A percentile compares a stretch with the other conserved stretches of the same genome.
These are phyloP conservation scores for Yasuhikotakia modesta DNA, from an alignment of 2,797 vertebrate genomes.

Conservation along the genomic window DNA sequence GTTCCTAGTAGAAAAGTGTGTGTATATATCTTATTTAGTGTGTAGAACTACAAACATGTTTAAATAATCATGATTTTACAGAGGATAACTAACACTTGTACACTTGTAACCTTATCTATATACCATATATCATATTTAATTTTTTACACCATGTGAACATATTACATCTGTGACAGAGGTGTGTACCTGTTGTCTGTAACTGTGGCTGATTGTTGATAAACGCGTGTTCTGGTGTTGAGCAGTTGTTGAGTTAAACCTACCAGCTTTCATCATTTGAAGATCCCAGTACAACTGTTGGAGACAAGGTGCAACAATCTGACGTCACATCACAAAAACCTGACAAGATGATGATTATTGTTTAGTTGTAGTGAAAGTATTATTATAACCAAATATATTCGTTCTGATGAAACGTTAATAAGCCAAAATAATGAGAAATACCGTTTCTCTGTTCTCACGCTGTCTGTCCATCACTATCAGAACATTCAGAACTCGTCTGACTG, in stretches of 20 bases:
- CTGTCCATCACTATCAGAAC: slow-evolving; percentile 74
- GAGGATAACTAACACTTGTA: too few relatives aligned
- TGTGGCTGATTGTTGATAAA: too few relatives aligned
- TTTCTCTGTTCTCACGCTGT: slow-evolving; percentile 67
- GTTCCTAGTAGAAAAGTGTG: slow-evolving; percentile 31
- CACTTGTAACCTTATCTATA: too few relatives aligned
- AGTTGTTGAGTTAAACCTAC: background rate
- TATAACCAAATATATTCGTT: too few relatives aligned
- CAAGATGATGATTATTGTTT: too few relatives aligned
- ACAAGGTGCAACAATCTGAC: background rate
- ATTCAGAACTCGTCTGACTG: slow-evolving; percentile 68
- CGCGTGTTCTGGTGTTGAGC: slow-evolving; percentile 30
- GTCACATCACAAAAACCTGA: background rate
- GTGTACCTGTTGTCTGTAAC: background rate
- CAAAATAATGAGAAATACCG: slow-evolving; percentile 55
- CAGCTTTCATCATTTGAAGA: slow-evolving; percentile 70
- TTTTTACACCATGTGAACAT: too few relatives aligned
- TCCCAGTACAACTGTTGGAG: slow-evolving; percentile 75
- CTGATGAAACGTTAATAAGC: too few relatives aligned
- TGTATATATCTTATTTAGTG: background rate
- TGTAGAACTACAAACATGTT: background rate
- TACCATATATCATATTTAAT: too few relatives aligned
- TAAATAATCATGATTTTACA: background rate
- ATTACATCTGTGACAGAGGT: background rate
- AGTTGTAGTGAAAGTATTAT: too few relatives aligned